Percentiles rank a stretch among this genome's conserved stretches.
Evolutionary conservation across 2,797 vertebrate species (phyloP).

Genomic region (Rhinogobio ventralis): DNA sequence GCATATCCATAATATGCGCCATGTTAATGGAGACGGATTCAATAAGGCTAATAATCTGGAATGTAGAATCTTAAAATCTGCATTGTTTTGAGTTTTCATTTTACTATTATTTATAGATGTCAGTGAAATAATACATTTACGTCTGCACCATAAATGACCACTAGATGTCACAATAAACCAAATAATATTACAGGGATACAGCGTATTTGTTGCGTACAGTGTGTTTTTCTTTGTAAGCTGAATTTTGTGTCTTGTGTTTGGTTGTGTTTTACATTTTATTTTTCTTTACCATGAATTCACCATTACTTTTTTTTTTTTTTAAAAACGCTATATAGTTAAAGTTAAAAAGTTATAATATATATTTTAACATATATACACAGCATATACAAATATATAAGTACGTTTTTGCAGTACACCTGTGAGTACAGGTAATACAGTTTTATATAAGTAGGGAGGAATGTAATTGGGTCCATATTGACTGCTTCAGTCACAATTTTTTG

Average conservation of each 20-base stretch:
- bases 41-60: too few species aligned
- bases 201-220: not conserved
- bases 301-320: too few species aligned
- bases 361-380: too few species aligned
- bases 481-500: not conserved
- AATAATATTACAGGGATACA: not conserved
- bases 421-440: too few species aligned
- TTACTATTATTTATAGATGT: not conserved
- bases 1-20: not conserved
- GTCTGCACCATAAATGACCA: not conserved
- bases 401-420: not conserved
- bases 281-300: not conserved
- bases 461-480: too few species aligned
- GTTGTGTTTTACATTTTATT: not conserved
- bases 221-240: not conserved
- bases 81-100: not conserved
- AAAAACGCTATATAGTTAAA: too few species aligned
- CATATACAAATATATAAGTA: too few species aligned
- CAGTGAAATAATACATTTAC: not conserved
- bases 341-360: too few species aligned
- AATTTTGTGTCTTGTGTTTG: not conserved
- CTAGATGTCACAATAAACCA: slow-evolving; percentile 32
- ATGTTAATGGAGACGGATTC: not conserved
- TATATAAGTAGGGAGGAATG: not conserved
- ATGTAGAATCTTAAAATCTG: not conserved